Base-by-base conservation (phyloP, 2,797 vertebrate genomes). In the Fistularia commersonii region DNA sequence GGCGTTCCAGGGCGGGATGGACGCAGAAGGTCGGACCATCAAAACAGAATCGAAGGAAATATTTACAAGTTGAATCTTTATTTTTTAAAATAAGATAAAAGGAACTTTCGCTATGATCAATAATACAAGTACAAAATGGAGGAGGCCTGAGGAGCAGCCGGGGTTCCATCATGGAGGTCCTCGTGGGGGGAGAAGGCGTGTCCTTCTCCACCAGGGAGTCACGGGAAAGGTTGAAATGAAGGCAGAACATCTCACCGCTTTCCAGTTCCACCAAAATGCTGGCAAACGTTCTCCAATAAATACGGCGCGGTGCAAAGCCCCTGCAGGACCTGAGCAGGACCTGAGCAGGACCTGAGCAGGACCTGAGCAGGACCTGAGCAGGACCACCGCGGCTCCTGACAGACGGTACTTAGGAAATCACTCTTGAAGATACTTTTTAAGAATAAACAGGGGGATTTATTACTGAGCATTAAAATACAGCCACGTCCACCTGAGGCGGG, bases 51-150 rank as follows among this genome's bases (percentile, higher is more conserved):
- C 32, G 37, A 41, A 8, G 6, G 6, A 34, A 60, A 70, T 74
- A 81, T 82, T 76, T 85, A 88, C 64, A 84, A 84, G 89, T 64
- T 86, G 87, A 93, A 92, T 91, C 90, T 98, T 98, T 98, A 98
- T 98, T 97, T 94, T 80, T 94, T 93, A 93, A 96, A 96, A 96
- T 95, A 94, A 93, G 79, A 87, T 92, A 94, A 94, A 93, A 88
- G 90, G 81, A 77, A 73, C 89, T 90, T 43, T 82, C 86, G 77
- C 91, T 93, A 89, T 92, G 93, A 90, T 93, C 81, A 93, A 93
- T 93, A 89, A 87, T 87, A 88, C 75, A 87, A 86, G 74, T 90
- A 90, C 73, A 90, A 90, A 89, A 83, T 77, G 79, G 93, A 91
- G 76, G 80, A n/a, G n/a, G n/a, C n/a, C n/a, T n/a, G 79, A 86